These are phyloP conservation scores for Labrus mixtus DNA, from an alignment of 2,113 vertebrate species.

Conservation along the genomic window DNA sequence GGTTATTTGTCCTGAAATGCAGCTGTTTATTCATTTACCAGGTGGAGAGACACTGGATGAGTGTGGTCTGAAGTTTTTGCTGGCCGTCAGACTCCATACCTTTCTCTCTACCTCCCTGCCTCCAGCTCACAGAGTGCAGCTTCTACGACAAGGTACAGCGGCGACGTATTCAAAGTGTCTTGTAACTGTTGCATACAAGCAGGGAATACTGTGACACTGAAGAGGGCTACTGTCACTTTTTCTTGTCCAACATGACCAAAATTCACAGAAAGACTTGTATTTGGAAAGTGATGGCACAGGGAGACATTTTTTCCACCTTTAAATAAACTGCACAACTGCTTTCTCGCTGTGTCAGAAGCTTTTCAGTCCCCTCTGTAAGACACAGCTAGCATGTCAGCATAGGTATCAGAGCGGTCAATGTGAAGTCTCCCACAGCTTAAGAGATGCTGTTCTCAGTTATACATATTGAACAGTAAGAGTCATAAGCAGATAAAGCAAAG, in stretches of 20 bases:
- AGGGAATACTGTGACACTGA: background rate
- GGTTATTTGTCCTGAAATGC: conserved; percentile 4
- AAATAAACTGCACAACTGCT: background rate
- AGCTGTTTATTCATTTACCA: conserved; percentile 58
- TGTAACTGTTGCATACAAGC: background rate
- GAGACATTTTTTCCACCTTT: background rate
- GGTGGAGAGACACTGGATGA: conserved; percentile 98
- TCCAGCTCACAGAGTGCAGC: conserved; percentile 89
- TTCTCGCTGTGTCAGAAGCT: no score
- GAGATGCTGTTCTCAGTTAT: conserved; percentile 7
- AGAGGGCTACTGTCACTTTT: background rate
- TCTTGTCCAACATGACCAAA: background rate
- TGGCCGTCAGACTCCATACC: conserved; percentile 94
- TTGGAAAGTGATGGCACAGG: background rate
- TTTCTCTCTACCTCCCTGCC: conserved; percentile 95
- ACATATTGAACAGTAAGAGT: conserved; percentile 17
- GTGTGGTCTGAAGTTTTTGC: conserved; percentile 95
- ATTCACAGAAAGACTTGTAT: background rate
- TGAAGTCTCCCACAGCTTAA: conserved; percentile 16
- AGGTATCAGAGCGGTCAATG: conserved; percentile 8
- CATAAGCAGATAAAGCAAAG: conserved; percentile 2
- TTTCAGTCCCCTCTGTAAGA: no score
- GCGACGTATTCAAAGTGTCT: background rate
- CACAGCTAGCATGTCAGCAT: no score
- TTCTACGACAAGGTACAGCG: conserved; percentile 91